phyloP scores from a whole-genome alignment of 2,113 vertebrate species.

The Numida meleagris region DNA sequence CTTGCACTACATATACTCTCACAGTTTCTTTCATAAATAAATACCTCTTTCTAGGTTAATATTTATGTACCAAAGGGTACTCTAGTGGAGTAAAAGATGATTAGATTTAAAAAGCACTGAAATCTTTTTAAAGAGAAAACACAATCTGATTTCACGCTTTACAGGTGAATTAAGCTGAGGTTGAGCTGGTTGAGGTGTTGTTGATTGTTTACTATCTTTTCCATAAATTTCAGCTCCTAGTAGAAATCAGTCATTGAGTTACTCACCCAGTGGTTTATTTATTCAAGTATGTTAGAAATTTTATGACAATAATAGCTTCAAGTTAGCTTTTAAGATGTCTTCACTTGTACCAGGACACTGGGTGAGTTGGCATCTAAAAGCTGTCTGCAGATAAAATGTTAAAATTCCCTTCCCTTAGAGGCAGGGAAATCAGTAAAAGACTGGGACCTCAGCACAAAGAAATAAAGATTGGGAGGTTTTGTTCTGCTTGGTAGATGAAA shows the following conservation, averaged over 20 bases:
- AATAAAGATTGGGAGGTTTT: background rate
- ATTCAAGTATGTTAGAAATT: background rate
- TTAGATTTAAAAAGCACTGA: background rate
- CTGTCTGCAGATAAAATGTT: background rate
- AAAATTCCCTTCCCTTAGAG: background rate
- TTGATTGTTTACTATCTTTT: background rate
- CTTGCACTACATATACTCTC: background rate
- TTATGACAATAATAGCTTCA: background rate
- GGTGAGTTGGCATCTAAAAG: background rate
- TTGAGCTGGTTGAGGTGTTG: background rate
- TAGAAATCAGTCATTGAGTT: background rate
- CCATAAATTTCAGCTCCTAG: background rate
- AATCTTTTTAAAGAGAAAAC: background rate
- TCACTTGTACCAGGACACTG: background rate
- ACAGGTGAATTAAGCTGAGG: background rate
- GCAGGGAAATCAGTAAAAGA: background rate
- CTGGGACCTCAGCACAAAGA: background rate
- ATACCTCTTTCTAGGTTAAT: background rate
- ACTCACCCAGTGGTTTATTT: background rate
- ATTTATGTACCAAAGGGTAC: background rate
- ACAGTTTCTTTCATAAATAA: background rate
- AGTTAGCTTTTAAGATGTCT: background rate
- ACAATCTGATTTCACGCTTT: background rate
- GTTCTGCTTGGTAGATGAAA: background rate
- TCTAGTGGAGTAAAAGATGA: background rate